Conservation (phyloP, 2,797 vertebrate genomes). For the Arremon aurantiirostris region DNA sequence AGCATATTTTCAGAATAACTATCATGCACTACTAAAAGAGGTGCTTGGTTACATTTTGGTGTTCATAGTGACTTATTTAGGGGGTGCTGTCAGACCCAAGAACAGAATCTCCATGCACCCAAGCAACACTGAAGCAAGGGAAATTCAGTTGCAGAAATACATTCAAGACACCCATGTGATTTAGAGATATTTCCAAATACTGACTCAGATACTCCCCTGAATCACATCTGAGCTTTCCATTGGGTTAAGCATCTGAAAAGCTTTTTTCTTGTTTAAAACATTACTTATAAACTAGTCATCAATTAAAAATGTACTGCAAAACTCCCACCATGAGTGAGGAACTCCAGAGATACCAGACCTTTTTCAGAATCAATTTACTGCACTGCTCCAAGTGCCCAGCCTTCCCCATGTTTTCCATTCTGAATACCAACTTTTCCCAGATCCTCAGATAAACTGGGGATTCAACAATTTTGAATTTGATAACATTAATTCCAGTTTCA, state of each 20-base stretch:
- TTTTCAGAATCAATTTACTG: neutral
- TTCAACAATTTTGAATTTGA: neutral
- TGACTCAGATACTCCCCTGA: conserved; percentile 6
- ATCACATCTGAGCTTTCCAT: neutral
- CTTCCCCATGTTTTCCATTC: neutral
- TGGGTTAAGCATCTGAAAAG: neutral
- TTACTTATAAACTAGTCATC: neutral
- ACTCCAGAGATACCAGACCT: neutral
- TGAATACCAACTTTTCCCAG: neutral
- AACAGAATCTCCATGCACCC: neutral
- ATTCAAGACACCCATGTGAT: neutral
- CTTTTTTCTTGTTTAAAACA: neutral
- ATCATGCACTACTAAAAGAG: neutral
- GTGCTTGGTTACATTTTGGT: neutral
- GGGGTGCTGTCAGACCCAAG: neutral
- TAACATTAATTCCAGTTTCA: neutral
- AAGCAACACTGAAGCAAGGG: neutral
- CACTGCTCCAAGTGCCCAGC: neutral
- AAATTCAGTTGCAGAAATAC: neutral
- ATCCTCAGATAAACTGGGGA: neutral
- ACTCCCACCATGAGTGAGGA: neutral
- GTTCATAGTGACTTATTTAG: neutral
- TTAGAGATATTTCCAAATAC: neutral
- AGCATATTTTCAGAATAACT: neutral
- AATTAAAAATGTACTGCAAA: neutral